Percentiles rank a stretch among this genome's conserved stretches.
phyloP scores from a whole-genome alignment of 2,113 vertebrate species.

The Triplophysa tibetana region DNA sequence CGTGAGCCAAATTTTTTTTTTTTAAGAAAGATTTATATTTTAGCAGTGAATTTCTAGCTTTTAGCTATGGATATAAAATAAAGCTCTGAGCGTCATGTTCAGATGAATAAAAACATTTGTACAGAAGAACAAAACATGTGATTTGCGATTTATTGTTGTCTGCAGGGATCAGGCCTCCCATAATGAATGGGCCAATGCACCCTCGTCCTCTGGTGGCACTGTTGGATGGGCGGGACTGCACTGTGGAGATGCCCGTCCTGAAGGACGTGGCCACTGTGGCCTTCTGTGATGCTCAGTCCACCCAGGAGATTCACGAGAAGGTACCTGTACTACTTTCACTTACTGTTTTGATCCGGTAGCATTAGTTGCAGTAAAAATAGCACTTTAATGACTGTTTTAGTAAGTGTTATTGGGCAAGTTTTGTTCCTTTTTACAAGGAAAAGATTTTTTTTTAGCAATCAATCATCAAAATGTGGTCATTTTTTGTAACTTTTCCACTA shows the following conservation, averaged over 20 bases:
- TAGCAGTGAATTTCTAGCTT: neutral
- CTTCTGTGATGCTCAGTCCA: constrained; percentile 95
- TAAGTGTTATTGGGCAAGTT: no score
- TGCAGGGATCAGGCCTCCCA: constrained; percentile 96
- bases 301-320: constrained; percentile 97
- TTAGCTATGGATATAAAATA: neutral
- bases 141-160: constrained; percentile 5
- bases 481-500: no score
- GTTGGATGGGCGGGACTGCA: constrained; percentile 93
- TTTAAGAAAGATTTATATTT: neutral
- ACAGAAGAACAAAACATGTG: neutral
- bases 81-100: neutral
- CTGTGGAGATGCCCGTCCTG: constrained; percentile 95
- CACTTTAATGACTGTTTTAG: no score
- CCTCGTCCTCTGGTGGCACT: constrained; percentile 59
- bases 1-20: neutral
- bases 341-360: no score
- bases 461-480: no score
- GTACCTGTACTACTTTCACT: constrained; percentile 65
- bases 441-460: no score
- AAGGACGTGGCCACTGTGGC: constrained; percentile 97
- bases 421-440: no score
- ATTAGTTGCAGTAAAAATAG: no score
- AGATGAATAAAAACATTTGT: neutral
- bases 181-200: constrained; percentile 98